Conservation (phyloP, 2,113 vertebrate species). For the Pimephales promelas region DNA sequence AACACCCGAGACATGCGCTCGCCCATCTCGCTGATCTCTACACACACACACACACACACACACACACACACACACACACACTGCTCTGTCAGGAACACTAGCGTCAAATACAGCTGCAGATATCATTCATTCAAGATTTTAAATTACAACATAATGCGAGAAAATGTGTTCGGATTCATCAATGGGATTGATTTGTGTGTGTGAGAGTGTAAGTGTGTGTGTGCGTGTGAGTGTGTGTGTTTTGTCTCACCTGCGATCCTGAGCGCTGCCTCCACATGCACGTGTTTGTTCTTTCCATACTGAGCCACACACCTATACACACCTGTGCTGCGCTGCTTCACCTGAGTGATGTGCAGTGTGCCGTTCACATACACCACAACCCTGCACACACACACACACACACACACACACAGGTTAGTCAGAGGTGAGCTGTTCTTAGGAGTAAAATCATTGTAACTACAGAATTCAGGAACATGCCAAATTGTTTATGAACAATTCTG, state of each 20-base stretch:
- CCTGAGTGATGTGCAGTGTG: conserved; percentile 88
- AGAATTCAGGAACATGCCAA: too few relatives aligned
- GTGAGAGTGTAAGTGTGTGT: too few relatives aligned
- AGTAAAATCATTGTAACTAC: too few relatives aligned
- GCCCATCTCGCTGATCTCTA: conserved; percentile 90
- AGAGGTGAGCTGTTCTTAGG: too few relatives aligned
- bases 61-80: not conserved
- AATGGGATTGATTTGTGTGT: too few relatives aligned
- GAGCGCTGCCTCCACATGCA: conserved; percentile 79
- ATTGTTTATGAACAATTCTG: not conserved
- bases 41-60: not conserved
- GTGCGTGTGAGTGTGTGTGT: conserved; percentile 21
- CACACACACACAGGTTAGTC: too few relatives aligned
- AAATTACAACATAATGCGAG: too few relatives aligned
- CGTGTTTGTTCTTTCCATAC: conserved; percentile 63
- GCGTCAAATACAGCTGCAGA: too few relatives aligned
- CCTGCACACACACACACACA: conserved; percentile 66
- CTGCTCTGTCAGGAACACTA: too few relatives aligned
- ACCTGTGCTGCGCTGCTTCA: conserved; percentile 83
- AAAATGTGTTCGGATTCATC: too few relatives aligned
- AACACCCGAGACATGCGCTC: conserved; percentile 75
- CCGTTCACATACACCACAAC: conserved; percentile 84
- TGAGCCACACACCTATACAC: conserved; percentile 87
- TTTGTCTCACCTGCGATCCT: conserved; percentile 82
- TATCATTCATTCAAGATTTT: too few relatives aligned